These are phyloP conservation scores for Drosophila demipolita DNA, from an alignment of 2,888 invertebrate species.

Conservation along the genomic window DNA sequence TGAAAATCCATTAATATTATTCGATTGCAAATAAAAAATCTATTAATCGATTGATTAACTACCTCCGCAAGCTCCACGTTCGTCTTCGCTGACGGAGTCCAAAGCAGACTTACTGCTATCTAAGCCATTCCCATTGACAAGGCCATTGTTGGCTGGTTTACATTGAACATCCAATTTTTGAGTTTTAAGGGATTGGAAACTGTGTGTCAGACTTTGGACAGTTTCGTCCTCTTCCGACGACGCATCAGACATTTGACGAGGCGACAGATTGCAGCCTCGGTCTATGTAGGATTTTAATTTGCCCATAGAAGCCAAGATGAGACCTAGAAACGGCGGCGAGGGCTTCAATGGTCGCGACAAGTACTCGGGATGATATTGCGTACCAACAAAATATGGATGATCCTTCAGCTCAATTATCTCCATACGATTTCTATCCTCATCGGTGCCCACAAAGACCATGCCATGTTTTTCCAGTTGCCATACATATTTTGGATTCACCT, in stretches of 20 bases:
- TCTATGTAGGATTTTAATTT: slow-evolving; percentile 91
- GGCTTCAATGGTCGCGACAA: slow-evolving; percentile 95
- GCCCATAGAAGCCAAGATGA: slow-evolving; percentile 95
- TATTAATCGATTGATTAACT: not conserved
- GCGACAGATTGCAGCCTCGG: slow-evolving; percentile 91
- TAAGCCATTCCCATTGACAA: slow-evolving; percentile 28
- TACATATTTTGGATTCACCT: slow-evolving; percentile 97
- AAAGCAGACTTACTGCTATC: not conserved
- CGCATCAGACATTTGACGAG: slow-evolving; percentile 90
- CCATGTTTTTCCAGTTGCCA: slow-evolving; percentile 92
- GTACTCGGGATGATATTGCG: slow-evolving; percentile 99
- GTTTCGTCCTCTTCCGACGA: slow-evolving; percentile 87
- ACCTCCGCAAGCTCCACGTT: slow-evolving; percentile 26
- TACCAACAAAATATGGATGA: slow-evolving; percentile 97
- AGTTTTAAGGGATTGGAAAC: slow-evolving; percentile 25
- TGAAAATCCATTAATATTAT: not conserved
- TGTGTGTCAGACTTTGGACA: slow-evolving; percentile 28
- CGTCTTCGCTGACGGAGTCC: not conserved
- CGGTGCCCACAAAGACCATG: slow-evolving; percentile 94
- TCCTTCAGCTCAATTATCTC: slow-evolving; percentile 94
- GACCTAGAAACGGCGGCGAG: slow-evolving; percentile 97
- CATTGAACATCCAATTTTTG: slow-evolving; percentile 5
- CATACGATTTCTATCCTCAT: slow-evolving; percentile 94
- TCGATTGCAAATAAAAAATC: not conserved
- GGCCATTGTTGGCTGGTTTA: slow-evolving; percentile 6